Percentiles rank a stretch among this genome's conserved stretches.
Conservation (phyloP, 2,888 invertebrate genomes). For the Agriopis leucophaearia region DNA sequence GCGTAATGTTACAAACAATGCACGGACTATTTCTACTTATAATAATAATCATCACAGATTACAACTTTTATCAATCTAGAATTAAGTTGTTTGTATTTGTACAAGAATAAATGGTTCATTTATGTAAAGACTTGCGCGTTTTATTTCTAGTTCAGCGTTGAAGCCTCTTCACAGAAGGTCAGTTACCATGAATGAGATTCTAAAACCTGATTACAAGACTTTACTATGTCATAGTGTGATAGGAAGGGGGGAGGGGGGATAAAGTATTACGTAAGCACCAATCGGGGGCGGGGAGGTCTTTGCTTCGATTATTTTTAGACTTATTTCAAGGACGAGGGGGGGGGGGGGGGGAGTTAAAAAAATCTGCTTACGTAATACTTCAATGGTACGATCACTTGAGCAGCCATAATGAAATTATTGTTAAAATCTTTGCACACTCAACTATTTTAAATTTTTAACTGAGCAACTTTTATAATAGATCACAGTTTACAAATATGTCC, state of each 20-base stretch:
- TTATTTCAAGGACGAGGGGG: too few species aligned
- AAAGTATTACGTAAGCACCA: too few species aligned
- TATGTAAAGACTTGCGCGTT: slow-evolving; percentile 5
- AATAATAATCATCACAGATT: slow-evolving; percentile 79
- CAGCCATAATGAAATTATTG: slow-evolving; percentile 20
- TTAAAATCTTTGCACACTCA: slow-evolving; percentile 55
- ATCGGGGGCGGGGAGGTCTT: too few species aligned
- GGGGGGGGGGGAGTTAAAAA: too few species aligned
- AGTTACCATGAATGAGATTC: slow-evolving; percentile 32
- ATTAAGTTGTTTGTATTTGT: slow-evolving; percentile 35
- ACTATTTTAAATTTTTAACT: slow-evolving; percentile 73
- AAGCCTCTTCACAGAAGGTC: not conserved
- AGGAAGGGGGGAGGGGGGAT: not conserved
- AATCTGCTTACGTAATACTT: too few species aligned
- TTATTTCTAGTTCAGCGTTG: not conserved
- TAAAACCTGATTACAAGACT: slow-evolving; percentile 9
- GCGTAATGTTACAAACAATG: slow-evolving; percentile 56
- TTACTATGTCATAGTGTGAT: not conserved
- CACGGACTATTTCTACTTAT: slow-evolving; percentile 69
- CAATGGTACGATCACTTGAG: not conserved
- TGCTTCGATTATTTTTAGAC: too few species aligned
- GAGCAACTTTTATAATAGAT: slow-evolving; percentile 69
- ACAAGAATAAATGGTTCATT: slow-evolving; percentile 27
- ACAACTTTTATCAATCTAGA: slow-evolving; percentile 57
- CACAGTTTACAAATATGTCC: slow-evolving; percentile 28